Evolutionary conservation across 2,113 vertebrate species (phyloP).

Genomic region (Antechinus flavipes): DNA sequence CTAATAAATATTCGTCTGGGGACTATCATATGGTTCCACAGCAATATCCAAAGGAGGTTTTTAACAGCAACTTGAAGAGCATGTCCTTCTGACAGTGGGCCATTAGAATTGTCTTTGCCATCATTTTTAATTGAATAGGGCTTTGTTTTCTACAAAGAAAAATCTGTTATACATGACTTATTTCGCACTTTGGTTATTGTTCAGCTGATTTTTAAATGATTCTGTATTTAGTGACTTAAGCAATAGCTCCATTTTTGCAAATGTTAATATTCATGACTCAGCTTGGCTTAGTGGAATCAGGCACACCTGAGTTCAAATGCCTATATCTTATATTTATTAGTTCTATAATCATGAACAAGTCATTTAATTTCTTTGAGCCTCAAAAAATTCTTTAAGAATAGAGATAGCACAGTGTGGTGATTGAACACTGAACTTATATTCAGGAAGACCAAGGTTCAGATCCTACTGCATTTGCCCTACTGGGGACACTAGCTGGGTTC

Average conservation of each 20-base stretch:
- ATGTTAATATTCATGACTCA: not conserved
- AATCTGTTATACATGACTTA: conserved; percentile 16
- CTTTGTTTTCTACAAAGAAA: not conserved
- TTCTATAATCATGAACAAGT: not conserved
- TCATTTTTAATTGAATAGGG: not conserved
- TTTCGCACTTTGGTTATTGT: conserved; percentile 12
- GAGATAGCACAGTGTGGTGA: not conserved
- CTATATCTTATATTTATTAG: not conserved
- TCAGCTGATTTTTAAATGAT: conserved; percentile 35
- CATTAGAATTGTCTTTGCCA: not conserved
- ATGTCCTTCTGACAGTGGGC: not conserved
- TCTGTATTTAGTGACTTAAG: conserved; percentile 25
- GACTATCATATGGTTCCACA: conserved; percentile 4
- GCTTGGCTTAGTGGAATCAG: not conserved
- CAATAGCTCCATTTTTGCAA: not conserved
- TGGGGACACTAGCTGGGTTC: not conserved
- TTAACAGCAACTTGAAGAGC: conserved; percentile 42
- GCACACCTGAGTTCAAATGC: not conserved
- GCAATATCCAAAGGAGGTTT: conserved; percentile 10
- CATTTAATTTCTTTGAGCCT: not conserved
- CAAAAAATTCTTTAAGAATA: not conserved
- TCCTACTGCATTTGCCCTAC: not conserved
- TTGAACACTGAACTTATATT: not conserved
- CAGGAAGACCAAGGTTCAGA: not conserved
- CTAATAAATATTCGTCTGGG: not conserved